Evolutionary conservation across 2,113 vertebrate genomes (phyloP).

Genomic region (Arenaria interpres): DNA sequence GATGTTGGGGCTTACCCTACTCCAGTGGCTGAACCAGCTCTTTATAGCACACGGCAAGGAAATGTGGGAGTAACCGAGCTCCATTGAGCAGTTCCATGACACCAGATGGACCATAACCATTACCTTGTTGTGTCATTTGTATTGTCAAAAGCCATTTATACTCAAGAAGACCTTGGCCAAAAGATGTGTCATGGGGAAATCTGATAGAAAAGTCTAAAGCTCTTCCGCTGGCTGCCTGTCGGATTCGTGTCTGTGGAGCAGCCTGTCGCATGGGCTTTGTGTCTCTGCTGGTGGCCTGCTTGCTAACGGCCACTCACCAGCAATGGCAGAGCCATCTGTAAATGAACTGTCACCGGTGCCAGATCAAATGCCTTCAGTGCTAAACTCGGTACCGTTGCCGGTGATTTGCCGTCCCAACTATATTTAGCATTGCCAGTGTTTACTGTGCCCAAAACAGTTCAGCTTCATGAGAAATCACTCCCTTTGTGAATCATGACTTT

Average conservation of each 20-base stretch:
- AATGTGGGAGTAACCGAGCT: not conserved
- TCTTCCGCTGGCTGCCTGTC: not conserved
- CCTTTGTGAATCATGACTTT: not conserved
- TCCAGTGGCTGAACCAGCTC: not conserved
- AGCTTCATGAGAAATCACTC: not conserved
- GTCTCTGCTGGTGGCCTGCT: not conserved
- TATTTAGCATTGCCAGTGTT: not conserved
- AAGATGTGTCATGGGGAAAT: not conserved
- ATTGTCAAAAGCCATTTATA: not conserved
- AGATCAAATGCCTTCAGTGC: not conserved
- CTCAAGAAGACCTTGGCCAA: not conserved
- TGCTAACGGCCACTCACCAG: not conserved
- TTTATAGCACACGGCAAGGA: not conserved
- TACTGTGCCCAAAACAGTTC: not conserved
- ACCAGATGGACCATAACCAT: not conserved
- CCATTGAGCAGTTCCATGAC: not conserved
- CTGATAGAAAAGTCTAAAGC: not conserved
- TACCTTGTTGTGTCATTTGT: rapidly evolving
- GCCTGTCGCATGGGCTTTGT: not conserved
- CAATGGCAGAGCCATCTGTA: not conserved
- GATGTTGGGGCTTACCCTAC: not conserved
- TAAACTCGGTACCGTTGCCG: rapidly evolving
- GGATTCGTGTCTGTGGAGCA: not conserved
- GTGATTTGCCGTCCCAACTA: not conserved
- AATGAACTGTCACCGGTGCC: not conserved